Evolutionary conservation across 2,888 invertebrate genomes (phyloP).

Genomic region (Rosalia funebris): DNA sequence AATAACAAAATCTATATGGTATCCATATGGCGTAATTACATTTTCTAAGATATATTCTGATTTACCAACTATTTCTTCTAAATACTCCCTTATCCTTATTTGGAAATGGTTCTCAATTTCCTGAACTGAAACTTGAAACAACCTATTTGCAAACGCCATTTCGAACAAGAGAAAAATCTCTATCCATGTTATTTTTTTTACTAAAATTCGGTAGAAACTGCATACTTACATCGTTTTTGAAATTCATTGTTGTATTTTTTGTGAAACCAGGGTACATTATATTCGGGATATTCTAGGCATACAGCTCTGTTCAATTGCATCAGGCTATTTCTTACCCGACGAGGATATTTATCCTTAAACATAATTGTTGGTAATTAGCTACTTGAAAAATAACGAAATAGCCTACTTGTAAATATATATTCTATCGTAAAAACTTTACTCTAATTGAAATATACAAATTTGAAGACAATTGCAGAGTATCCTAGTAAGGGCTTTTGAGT

Average conservation of each 20-base stretch:
- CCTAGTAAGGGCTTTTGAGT: too few relatives aligned
- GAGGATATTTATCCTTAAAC: slow-evolving; percentile 67
- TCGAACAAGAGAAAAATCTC: too few relatives aligned
- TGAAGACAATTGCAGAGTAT: too few relatives aligned
- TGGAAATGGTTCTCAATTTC: slow-evolving; percentile 25
- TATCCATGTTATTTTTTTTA: too few relatives aligned
- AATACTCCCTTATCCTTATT: slow-evolving; percentile 47
- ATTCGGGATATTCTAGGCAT: slow-evolving; percentile 72
- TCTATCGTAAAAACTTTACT: too few relatives aligned
- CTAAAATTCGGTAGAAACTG: too few relatives aligned
- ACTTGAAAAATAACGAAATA: background rate
- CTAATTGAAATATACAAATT: too few relatives aligned
- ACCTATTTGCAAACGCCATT: too few relatives aligned
- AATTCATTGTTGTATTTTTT: slow-evolving; percentile 69
- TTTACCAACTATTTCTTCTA: slow-evolving; percentile 51
- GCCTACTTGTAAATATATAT: too few relatives aligned
- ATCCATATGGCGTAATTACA: slow-evolving; percentile 63
- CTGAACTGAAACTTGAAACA: too few relatives aligned
- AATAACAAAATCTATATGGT: slow-evolving; percentile 62
- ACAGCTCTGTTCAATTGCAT: slow-evolving; percentile 74
- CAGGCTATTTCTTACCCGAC: slow-evolving; percentile 66
- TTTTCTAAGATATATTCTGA: slow-evolving; percentile 52
- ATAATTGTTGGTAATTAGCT: background rate
- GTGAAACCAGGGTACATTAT: slow-evolving; percentile 75
- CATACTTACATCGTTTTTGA: slow-evolving; percentile 61